Evolutionary conservation across 2,113 vertebrate genomes (phyloP).

Genomic region (Phoxinus phoxinus): DNA sequence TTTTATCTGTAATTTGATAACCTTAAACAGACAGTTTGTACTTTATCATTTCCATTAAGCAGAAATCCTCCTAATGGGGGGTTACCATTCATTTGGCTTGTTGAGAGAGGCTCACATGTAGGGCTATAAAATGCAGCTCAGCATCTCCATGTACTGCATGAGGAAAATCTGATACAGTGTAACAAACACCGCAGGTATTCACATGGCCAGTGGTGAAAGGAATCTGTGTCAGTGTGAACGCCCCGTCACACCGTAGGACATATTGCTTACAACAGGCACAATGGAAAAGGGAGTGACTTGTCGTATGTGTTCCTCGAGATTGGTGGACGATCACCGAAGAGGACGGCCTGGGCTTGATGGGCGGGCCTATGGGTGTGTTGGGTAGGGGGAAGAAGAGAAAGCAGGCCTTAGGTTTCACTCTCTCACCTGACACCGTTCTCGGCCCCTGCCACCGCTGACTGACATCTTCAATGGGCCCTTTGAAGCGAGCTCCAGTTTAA

Average conservation of each 20-base stretch:
- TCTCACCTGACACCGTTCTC: conserved; percentile 93
- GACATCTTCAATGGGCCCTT: conserved; percentile 98
- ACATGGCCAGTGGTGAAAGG: conserved; percentile 79
- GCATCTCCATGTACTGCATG: not conserved
- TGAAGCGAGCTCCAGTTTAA: conserved; percentile 99
- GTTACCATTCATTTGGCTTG: not conserved
- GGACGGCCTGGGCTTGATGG: conserved; percentile 80
- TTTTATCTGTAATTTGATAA: not conserved
- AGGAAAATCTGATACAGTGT: conserved; percentile 76
- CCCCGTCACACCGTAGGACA: conserved; percentile 82
- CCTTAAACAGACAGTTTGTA: not conserved
- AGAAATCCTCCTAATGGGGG: not conserved
- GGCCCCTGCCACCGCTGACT: conserved; percentile 90
- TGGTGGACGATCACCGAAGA: conserved; percentile 85
- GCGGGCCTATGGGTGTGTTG: conserved; percentile 67
- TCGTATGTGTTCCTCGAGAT: conserved; percentile 85
- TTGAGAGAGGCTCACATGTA: not conserved
- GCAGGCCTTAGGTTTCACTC: conserved; percentile 89
- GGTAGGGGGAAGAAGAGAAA: conserved; percentile 80
- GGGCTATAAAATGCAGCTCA: not conserved
- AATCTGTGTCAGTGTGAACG: conserved; percentile 83
- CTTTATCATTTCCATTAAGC: not conserved
- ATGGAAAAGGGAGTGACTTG: conserved; percentile 83
- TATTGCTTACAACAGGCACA: conserved; percentile 89
- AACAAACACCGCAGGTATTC: conserved; percentile 83